Base-by-base conservation (phyloP, 92 coral and sea anemone species). In the Isaurus tuberculatus region DNA sequence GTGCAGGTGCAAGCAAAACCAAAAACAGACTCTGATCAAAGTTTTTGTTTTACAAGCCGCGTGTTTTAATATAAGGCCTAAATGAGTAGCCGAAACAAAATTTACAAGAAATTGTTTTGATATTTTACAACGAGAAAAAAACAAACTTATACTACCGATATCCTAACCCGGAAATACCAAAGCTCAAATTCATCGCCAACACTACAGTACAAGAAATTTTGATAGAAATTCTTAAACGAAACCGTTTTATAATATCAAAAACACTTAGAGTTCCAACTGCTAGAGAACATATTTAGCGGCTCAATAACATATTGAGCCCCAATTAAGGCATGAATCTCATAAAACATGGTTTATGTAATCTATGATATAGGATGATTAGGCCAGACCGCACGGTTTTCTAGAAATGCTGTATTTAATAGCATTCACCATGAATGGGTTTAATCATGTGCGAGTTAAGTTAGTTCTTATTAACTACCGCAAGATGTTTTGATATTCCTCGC, bases 81-180 rank as follows among this genome's bases (percentile, higher is more conserved):
- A 20, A 33, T 34, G 48, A 75, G 58, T 36, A 25, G 26, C 48
- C 20, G 28, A 58, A 58, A 58, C 68, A 8, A 77, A 77, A 23
- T 33, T 60, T 60, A 77, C 36, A 77, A 26, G 27, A 77, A 58
- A 33, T 16, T 60, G 49, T 32, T 77, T 60, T 55, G 23, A 25
- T 14, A 77, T 25, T 22, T 63, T 33, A 77, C 33, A 16, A 77
- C 58, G 46, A 20, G 32, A 2, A 36, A 36, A 26, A 55, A 55
- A 46, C 53, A 32, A 20, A 74, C 27, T 16, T 20, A 8, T 17
- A 2, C 4, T 10, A 11, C 19, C 63, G 23, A 53, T 43, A 77
- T 58, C 22, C 32, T 31, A 64, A 26, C 22, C 82, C 82, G 82
- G 82, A 77, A 77, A 77, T 77, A 26, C 82, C 82, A 58, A 34